Evolutionary conservation across 2,113 vertebrate genomes (phyloP).

Genomic region (Canis aureus): DNA sequence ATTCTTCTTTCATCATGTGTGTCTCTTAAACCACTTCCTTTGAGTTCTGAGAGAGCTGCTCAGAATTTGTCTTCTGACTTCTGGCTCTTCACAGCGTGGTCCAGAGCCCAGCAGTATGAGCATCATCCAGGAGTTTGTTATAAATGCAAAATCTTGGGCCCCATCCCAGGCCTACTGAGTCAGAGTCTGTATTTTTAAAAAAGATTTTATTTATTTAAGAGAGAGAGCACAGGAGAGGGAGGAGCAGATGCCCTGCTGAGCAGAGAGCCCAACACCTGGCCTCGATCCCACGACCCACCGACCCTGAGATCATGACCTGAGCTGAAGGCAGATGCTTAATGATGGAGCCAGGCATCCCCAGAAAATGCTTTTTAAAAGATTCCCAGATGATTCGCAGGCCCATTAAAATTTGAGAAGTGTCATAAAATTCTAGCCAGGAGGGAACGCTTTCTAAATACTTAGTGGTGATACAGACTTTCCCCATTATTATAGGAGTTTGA

Average conservation of each 20-base stretch:
- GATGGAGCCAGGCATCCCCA: background rate
- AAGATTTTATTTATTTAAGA: too few species aligned
- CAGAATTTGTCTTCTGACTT: background rate
- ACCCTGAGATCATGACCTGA: background rate
- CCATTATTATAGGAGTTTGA: background rate
- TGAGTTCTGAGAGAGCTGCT: background rate
- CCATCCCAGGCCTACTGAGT: background rate
- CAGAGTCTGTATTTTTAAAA: background rate
- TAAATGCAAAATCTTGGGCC: background rate
- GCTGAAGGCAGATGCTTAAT: background rate
- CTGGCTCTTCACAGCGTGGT: background rate
- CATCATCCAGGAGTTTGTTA: background rate
- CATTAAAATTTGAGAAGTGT: background rate
- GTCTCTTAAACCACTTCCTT: background rate
- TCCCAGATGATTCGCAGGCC: background rate
- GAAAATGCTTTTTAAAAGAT: background rate
- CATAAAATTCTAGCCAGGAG: background rate
- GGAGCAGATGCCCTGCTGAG: background rate
- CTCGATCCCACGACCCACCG: background rate
- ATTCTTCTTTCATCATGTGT: background rate
- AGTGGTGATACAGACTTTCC: background rate
- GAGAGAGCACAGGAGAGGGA: background rate
- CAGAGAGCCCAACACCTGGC: background rate
- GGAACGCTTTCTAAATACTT: background rate
- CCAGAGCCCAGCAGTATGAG: background rate